phyloP scores from a whole-genome alignment of 1,140 invertebrate species.

The Odontomachus brunneus region DNA sequence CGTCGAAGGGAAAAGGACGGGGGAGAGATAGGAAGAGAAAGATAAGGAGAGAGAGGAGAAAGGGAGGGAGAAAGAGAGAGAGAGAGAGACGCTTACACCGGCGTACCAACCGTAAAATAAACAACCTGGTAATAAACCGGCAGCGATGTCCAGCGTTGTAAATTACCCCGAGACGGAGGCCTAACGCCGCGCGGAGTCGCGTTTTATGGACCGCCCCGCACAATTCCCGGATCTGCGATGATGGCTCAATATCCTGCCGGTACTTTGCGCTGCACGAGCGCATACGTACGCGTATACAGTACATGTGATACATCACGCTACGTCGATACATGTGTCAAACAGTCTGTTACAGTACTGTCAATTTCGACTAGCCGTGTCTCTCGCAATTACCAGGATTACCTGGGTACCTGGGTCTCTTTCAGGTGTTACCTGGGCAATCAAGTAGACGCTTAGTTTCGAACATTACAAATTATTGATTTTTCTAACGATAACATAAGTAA shows the following conservation, averaged over 20 bases:
- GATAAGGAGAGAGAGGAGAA: slow-evolving; percentile 48
- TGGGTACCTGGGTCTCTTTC: too few species aligned
- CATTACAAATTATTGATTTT: too few species aligned
- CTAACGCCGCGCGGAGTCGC: slow-evolving; percentile 76
- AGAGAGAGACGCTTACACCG: slow-evolving; percentile 66
- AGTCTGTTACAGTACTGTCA: too few species aligned
- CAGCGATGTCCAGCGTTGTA: slow-evolving; percentile 82
- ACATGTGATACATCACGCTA: too few species aligned
- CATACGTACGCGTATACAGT: too few species aligned
- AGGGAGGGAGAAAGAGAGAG: slow-evolving; percentile 31
- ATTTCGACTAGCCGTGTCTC: too few species aligned
- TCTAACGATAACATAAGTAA: too few species aligned
- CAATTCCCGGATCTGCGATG: slow-evolving; percentile 82
- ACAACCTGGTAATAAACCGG: slow-evolving; percentile 82
- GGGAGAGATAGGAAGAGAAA: not conserved
- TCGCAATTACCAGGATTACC: too few species aligned
- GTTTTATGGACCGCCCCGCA: slow-evolving; percentile 81
- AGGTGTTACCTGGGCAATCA: too few species aligned
- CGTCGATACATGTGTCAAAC: slow-evolving; percentile 5
- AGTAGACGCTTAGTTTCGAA: too few species aligned
- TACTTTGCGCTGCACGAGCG: slow-evolving; percentile 7
- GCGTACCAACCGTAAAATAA: slow-evolving; percentile 81
- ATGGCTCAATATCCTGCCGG: slow-evolving; percentile 80
- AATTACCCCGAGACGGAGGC: slow-evolving; percentile 78
- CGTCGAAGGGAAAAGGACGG: slow-evolving; percentile 36